Evolutionary conservation across 2,888 invertebrate species (phyloP).

Genomic region (Escarpia spicata): DNA sequence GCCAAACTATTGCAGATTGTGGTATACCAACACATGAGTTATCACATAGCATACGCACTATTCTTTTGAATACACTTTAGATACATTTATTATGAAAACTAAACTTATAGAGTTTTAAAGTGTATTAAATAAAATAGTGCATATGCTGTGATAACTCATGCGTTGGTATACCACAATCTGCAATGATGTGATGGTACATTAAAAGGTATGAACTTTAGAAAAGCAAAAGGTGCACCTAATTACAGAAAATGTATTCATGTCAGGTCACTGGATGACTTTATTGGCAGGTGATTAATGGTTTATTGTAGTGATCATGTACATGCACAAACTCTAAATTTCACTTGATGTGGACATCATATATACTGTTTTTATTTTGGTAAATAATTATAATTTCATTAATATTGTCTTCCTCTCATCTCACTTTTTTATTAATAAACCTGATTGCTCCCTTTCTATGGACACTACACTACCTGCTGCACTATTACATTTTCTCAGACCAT

Average conservation of each 20-base stretch:
- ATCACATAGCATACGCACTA: neutral
- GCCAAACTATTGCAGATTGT: neutral
- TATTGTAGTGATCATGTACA: neutral
- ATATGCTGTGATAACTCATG: neutral
- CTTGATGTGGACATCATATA: neutral
- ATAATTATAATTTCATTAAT: no score
- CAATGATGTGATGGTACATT: neutral
- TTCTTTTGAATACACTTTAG: neutral
- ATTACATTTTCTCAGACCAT: no score
- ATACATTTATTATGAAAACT: neutral
- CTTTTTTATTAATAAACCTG: no score
- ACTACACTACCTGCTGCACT: no score
- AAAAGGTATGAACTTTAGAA: neutral
- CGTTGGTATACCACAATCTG: neutral
- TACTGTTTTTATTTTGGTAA: no score
- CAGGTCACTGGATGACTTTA: neutral
- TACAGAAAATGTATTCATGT: neutral
- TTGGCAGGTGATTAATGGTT: neutral
- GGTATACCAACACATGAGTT: neutral
- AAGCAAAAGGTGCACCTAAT: neutral
- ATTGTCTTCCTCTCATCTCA: no score
- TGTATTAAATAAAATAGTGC: neutral
- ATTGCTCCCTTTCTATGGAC: no score
- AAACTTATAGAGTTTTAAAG: neutral
- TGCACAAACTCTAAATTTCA: neutral